phyloP scores from a whole-genome alignment of 2,113 vertebrate genomes.

The Perca schrenkii region DNA sequence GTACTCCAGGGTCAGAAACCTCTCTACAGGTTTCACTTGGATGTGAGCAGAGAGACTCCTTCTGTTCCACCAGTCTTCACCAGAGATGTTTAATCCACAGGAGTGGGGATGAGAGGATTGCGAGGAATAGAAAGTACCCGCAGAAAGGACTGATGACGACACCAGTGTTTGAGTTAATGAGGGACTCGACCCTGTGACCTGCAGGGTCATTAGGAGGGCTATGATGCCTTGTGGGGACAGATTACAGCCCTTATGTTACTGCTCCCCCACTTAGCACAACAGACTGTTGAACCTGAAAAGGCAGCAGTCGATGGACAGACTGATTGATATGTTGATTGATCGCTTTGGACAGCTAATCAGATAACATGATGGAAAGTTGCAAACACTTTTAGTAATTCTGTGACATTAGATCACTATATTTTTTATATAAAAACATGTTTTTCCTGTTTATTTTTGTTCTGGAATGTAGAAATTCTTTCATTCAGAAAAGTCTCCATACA shows the following conservation, averaged over 20 bases:
- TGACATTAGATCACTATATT: background rate
- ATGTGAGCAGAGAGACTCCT: background rate
- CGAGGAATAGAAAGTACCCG: constrained; percentile 18
- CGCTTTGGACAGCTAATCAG: constrained; percentile 31
- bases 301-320: constrained; percentile 43
- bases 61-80: background rate
- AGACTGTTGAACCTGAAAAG: constrained; percentile 46
- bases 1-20: background rate
- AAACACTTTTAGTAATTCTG: background rate
- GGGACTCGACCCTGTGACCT: constrained; percentile 63
- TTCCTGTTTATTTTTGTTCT: constrained; percentile 43
- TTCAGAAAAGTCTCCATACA: constrained; percentile 84
- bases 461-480: constrained; percentile 80
- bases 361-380: constrained; percentile 2
- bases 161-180: constrained; percentile 60
- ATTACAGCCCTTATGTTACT: constrained; percentile 55
- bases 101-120: constrained; percentile 2
- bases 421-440: constrained; percentile 7
- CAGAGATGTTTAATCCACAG: constrained; percentile 11
- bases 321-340: constrained; percentile 57
- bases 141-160: constrained; percentile 43
- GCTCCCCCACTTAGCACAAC: constrained; percentile 43
- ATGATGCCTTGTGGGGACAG: constrained; percentile 53
- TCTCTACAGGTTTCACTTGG: background rate
- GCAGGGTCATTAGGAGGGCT: constrained; percentile 58